Evolutionary conservation across 1,140 invertebrate genomes (phyloP), one percentile per base, ranked within the genome.

Genomic region (Microplitis mediator): DNA sequence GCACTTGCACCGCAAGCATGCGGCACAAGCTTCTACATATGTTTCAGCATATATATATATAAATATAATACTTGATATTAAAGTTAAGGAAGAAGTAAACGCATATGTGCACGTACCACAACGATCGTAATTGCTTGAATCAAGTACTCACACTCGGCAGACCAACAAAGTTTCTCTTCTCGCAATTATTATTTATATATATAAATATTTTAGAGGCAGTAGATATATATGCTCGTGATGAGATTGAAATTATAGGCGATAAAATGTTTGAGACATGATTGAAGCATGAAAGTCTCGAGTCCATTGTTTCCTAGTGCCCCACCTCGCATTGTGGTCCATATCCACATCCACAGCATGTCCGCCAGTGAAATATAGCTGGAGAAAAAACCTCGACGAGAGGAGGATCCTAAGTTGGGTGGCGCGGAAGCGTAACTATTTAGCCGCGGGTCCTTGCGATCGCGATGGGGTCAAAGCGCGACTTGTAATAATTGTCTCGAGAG

Each of bases 81-180:
- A 11, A 34, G 14, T 3, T 35, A 14, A 54, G 34, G 13, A 63
- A 64, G 63, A 9, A 62, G 60, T 23, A 68, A 73, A 73, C 72
- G 72, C 72, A 73, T 74, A 70, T 74, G 61, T 69, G 67, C 68
- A 74, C 72, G 72, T 74, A 74, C 72, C 52, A 70, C 64, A 51
- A 68, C 65, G 72, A 74, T 74, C 60, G 72, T 73, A 73, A 73
- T 73, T 73, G 71, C 71, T 23, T 50, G 65, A 72, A 65, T 67
- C 31, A 69, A 73, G 50, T 73, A 36, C 39, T 16, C 72, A 69
- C 72, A 73, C 72, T 23, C 31, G 14, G 39, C 67, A 63, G 64
- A 39, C 58, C 65, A 72, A 68, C 51, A 45, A 62, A 64, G 62
- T 60, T 69, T 69, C 67, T 70, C 72, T 67, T 32, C 60, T 62